A percentile compares a stretch with the other conserved stretches of the same genome.
Conservation (phyloP, 2,888 invertebrate genomes). For the Drosophila antonietae region DNA sequence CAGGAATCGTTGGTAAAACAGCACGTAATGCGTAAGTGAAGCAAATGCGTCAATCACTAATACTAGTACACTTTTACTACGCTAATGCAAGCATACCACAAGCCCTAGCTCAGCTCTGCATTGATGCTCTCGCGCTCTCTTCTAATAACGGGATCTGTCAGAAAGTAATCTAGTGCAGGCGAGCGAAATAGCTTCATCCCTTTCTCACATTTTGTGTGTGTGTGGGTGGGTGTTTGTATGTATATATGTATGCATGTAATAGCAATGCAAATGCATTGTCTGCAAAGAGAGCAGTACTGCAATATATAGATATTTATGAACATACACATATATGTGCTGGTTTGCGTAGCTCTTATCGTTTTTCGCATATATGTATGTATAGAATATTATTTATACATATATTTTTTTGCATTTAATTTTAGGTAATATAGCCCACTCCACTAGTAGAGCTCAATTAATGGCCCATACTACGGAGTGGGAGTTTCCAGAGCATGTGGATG, state of each 20-base stretch:
- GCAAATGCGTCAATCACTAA: neutral
- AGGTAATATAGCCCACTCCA: constrained; percentile 75
- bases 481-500: constrained; percentile 78
- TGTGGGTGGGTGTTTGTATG: neutral
- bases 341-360: neutral
- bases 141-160: neutral
- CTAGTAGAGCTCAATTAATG: constrained; percentile 68
- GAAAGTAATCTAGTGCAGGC: neutral
- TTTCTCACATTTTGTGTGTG: neutral
- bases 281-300: neutral
- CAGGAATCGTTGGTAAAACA: constrained; percentile 76
- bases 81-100: neutral
- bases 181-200: neutral
- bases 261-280: neutral
- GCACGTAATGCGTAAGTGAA: constrained; percentile 74
- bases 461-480: constrained; percentile 78
- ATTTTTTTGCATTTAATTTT: neutral
- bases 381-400: neutral
- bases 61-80: neutral
- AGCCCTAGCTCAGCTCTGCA: neutral
- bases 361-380: neutral
- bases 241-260: neutral
- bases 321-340: too few relatives aligned
- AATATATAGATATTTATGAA: neutral
- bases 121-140: neutral